Percentiles rank a stretch among this genome's conserved stretches.
Evolutionary conservation across 2,888 invertebrate genomes (phyloP).

Genomic region (Itoplectis maculator): DNA sequence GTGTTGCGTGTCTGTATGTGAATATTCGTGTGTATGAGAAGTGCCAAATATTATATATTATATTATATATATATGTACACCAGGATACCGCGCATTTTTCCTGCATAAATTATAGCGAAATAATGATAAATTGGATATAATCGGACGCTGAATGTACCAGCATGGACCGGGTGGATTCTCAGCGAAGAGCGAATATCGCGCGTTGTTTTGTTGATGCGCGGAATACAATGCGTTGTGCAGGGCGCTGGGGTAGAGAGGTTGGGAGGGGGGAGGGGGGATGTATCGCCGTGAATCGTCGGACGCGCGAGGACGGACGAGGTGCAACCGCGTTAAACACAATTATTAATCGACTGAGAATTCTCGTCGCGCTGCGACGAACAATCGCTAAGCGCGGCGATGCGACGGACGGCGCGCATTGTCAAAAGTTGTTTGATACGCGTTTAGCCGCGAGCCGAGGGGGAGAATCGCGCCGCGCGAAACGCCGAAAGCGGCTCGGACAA

Average conservation of each 20-base stretch:
- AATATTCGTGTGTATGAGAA: slow-evolving; percentile 56
- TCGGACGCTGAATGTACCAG: no score
- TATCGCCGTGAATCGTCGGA: slow-evolving; percentile 9
- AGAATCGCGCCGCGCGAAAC: slow-evolving; percentile 27
- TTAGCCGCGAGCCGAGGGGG: slow-evolving; percentile 44
- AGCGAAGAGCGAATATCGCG: neutral
- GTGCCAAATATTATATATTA: slow-evolving; percentile 67
- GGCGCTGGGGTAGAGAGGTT: no score
- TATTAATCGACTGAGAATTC: slow-evolving; percentile 62
- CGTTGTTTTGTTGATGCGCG: slow-evolving; percentile 1
- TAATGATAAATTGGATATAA: neutral
- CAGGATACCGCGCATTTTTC: slow-evolving; percentile 44
- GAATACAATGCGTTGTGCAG: slow-evolving; percentile 2
- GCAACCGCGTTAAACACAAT: slow-evolving; percentile 55
- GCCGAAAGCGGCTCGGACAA: slow-evolving; percentile 13
- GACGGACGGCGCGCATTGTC: slow-evolving; percentile 49
- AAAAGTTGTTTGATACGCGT: slow-evolving; percentile 60
- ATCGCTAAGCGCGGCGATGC: slow-evolving; percentile 55
- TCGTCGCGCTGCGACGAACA: slow-evolving; percentile 48
- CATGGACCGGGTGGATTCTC: neutral
- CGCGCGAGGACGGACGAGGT: neutral
- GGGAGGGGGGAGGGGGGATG: neutral
- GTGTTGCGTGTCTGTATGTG: slow-evolving; percentile 14
- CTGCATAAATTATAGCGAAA: slow-evolving; percentile 41
- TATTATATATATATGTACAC: no score